Percentiles rank a stretch among this genome's conserved stretches.
Evolutionary conservation across 2,113 vertebrate genomes (phyloP).

Genomic region (Neofelis nebulosa): DNA sequence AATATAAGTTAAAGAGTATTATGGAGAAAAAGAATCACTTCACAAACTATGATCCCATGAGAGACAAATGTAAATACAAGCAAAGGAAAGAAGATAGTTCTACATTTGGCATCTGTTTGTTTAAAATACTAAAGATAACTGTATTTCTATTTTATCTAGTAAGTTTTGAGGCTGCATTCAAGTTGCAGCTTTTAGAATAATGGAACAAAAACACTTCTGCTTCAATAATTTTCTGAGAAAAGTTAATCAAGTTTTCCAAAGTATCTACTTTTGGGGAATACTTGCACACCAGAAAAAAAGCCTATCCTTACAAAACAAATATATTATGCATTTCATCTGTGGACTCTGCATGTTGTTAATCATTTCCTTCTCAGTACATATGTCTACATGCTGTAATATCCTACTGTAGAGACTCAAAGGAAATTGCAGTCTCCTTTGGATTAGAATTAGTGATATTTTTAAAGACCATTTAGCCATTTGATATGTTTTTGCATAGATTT

Average conservation of each 20-base stretch:
- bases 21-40: constrained; percentile 9
- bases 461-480: neutral
- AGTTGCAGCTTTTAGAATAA: neutral
- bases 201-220: neutral
- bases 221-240: neutral
- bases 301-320: neutral
- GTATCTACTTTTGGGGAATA: neutral
- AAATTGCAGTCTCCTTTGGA: neutral
- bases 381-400: neutral
- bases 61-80: neutral
- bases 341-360: neutral
- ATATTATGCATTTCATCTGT: neutral
- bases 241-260: neutral
- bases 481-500: neutral
- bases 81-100: neutral
- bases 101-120: neutral
- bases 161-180: constrained; percentile 12
- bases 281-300: neutral
- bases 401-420: neutral
- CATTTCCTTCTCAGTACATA: neutral
- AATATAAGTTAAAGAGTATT: constrained; percentile 9
- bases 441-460: neutral
- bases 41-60: neutral
- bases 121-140: constrained; percentile 13
- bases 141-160: neutral